Base-by-base conservation (phyloP, 2,888 invertebrate species). In the Pollenia griseotomentosa region DNA sequence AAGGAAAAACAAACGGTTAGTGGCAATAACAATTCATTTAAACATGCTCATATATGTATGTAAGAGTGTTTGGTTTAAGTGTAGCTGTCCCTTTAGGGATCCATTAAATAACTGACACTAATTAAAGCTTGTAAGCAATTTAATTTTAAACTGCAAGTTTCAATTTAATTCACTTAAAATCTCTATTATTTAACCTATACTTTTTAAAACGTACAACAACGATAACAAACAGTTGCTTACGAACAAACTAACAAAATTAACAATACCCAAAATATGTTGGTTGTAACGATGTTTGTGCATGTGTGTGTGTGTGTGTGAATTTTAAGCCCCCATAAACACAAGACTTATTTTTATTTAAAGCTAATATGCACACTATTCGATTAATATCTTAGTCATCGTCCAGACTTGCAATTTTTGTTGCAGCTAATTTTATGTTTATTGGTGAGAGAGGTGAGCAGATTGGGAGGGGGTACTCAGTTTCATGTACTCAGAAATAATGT, bases 121-220 rank as follows among this genome's bases (percentile, higher is more conserved):
- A 77, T 86, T 86, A 80, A 86, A 77, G 70, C 70, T 80, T 80
- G 44, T 55, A 71, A 75, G 65, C 80, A 86, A 80, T 71, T 71
- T 65, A n/a, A 65, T 83, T 83, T 74, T 63, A 73, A 63, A 44
- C 55, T 19, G n/a, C 44, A 71, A 71, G 83, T 71, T 75, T 79
- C 70, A 71, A 83, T 80, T 83, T 80, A 86, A 86, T 86, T 83
- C 86, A 86, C 65, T 86, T 79, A 83, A 75, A 71, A 68, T 63
- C 42, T 55, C 48, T 63, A 55, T 79, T 74, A 78, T 82, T 82
- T 59, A 82, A 74, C 46, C n/a, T 40, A 61, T n/a, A 53, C 59
- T 33, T 12, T 44, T 33, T n/a, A 61, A n/a, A 14, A n/a, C 12
- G 33, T 48, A 6, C 33, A 33, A 33, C 33, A 33, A 33, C 33